Percentiles rank a stretch among this genome's conserved stretches.
Evolutionary conservation across 2,888 invertebrate genomes (phyloP).

Genomic region (Andrena praecox): DNA sequence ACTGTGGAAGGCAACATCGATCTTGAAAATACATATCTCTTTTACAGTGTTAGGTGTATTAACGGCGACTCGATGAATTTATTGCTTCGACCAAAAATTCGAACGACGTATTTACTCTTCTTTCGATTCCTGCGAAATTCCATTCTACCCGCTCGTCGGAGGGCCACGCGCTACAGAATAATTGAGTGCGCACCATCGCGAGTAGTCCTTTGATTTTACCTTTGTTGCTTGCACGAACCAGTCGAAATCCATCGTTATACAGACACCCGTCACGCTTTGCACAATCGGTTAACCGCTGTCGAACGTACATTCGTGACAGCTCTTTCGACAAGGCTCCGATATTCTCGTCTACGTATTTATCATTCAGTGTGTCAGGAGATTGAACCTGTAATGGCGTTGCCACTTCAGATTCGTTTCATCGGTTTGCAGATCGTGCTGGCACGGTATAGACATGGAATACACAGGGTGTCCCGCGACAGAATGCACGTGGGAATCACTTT

Average conservation of each 20-base stretch:
- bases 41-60: neutral
- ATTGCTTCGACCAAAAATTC: neutral
- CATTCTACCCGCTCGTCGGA: neutral
- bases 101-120: neutral
- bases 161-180: neutral
- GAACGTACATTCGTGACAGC: conserved; percentile 42
- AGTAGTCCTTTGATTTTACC: conserved; percentile 44
- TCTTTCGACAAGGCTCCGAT: conserved; percentile 45
- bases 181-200: conserved; percentile 27
- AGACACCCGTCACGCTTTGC: conserved; percentile 33
- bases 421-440: neutral
- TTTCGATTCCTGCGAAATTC: conserved; percentile 16
- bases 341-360: conserved; percentile 27
- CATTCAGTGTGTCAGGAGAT: conserved; percentile 32
- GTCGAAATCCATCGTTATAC: conserved; percentile 39
- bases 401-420: conserved; percentile 34
- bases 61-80: neutral
- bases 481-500: neutral
- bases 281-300: conserved; percentile 52
- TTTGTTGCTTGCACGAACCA: conserved; percentile 32
- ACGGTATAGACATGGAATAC: conserved; percentile 1
- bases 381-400: conserved; percentile 39
- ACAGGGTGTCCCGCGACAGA: neutral
- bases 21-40: neutral
- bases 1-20: neutral